These are phyloP conservation scores for Penaeus chinensis DNA, from an alignment of 1,140 invertebrate genomes.

Conservation along the genomic window DNA sequence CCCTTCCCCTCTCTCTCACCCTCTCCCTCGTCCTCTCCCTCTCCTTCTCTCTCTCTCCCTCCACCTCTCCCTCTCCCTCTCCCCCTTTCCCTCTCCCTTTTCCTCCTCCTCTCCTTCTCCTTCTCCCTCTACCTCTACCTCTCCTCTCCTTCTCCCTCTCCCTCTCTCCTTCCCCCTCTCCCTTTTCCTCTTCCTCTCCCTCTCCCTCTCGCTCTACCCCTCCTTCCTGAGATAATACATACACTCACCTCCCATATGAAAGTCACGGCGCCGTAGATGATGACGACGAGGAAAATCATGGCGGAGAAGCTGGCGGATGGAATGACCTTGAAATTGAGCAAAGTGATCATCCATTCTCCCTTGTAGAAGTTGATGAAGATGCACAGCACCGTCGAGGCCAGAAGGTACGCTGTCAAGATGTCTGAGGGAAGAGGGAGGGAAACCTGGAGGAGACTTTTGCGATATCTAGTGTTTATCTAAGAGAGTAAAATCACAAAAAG, in stretches of 20 bases:
- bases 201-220: too few species aligned
- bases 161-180: too few species aligned
- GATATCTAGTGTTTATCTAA: background rate
- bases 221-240: background rate
- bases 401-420: constrained; percentile 20
- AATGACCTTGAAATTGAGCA: constrained; percentile 52
- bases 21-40: too few species aligned
- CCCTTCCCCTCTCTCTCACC: too few species aligned
- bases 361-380: constrained; percentile 52
- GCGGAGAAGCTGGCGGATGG: constrained; percentile 41
- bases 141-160: too few species aligned
- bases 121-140: too few species aligned
- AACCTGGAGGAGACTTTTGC: background rate
- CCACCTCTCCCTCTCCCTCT: too few species aligned
- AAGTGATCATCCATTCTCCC: constrained; percentile 38
- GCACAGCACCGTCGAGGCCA: constrained; percentile 16
- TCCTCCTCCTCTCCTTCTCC: too few species aligned
- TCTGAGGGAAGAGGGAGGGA: constrained; percentile 14
- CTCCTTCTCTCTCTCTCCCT: too few species aligned
- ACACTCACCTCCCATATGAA: constrained; percentile 64
- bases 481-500: too few species aligned
- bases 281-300: constrained; percentile 42
- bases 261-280: constrained; percentile 40
- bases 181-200: too few species aligned
- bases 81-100: too few species aligned